Evolutionary conservation across 1,140 invertebrate genomes (phyloP).

Genomic region (Pygmarrhopalites habei): DNA sequence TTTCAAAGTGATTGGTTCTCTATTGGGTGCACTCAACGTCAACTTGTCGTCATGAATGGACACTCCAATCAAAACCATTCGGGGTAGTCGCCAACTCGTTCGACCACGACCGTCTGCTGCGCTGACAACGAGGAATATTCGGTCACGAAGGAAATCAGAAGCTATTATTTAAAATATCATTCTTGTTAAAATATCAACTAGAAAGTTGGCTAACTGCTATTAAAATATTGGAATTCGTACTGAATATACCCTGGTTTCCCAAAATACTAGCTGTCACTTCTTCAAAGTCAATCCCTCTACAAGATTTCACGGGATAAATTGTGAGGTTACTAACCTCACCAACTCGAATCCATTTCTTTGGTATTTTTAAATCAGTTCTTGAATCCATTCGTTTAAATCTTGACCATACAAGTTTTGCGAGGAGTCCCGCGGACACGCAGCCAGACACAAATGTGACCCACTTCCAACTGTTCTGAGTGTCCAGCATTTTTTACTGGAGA

Average conservation of each 20-base stretch:
- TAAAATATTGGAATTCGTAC: neutral
- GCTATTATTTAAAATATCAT: neutral
- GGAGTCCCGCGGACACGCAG: too few species aligned
- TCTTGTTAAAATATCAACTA: neutral
- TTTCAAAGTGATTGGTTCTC: constrained; percentile 1
- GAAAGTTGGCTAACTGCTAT: neutral
- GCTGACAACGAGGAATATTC: constrained; percentile 38
- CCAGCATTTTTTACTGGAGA: too few species aligned
- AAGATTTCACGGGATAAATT: constrained; percentile 27
- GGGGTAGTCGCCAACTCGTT: constrained; percentile 31
- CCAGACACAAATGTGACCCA: too few species aligned
- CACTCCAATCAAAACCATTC: constrained; percentile 29
- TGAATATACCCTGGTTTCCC: constrained; percentile 27
- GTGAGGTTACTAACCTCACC: constrained; percentile 19
- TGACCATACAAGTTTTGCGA: too few species aligned
- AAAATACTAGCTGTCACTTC: constrained; percentile 20
- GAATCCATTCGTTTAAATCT: too few species aligned
- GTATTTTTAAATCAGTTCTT: too few species aligned
- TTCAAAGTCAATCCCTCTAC: constrained; percentile 15
- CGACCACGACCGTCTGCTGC: constrained; percentile 15
- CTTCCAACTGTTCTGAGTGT: too few species aligned
- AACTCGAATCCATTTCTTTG: constrained; percentile 24
- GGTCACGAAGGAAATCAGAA: constrained; percentile 25
- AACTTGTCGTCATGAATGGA: constrained; percentile 25
- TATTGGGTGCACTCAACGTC: constrained; percentile 18